Conservation (phyloP, 1,140 invertebrate genomes). For the Nylanderia fulva region DNA sequence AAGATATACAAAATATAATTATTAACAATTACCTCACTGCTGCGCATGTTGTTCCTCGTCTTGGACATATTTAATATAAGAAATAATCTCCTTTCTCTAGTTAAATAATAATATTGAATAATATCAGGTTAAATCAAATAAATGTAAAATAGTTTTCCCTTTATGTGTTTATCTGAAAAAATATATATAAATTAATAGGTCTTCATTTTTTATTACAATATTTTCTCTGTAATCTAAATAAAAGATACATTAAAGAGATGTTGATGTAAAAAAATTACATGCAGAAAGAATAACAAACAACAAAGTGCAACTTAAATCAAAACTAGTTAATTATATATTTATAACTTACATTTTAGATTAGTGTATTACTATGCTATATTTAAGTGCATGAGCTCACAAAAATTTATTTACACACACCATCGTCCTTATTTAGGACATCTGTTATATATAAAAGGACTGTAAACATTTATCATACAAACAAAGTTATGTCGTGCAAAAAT, state of each 20-base stretch:
- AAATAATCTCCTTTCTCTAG: slow-evolving; percentile 16
- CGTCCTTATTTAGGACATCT: too few species aligned
- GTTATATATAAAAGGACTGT: too few species aligned
- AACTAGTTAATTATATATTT: neutral
- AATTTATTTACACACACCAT: too few species aligned
- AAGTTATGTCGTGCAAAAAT: too few species aligned
- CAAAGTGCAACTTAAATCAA: neutral
- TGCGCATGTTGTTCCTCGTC: slow-evolving; percentile 34
- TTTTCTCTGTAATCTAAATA: neutral
- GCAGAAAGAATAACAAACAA: neutral
- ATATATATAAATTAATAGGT: neutral
- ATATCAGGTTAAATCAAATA: neutral
- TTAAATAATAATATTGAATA: neutral
- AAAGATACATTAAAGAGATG: neutral
- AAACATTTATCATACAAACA: too few species aligned
- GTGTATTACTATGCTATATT: neutral
- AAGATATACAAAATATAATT: neutral
- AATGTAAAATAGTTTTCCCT: neutral
- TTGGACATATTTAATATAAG: slow-evolving; percentile 60
- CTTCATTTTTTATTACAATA: neutral
- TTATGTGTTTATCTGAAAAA: neutral
- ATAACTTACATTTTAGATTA: neutral
- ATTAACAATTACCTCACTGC: slow-evolving; percentile 54
- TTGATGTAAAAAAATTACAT: neutral
- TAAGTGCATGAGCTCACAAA: neutral